Base-by-base conservation (phyloP, 2,797 vertebrate species). In the Benthosema pterotum region DNA sequence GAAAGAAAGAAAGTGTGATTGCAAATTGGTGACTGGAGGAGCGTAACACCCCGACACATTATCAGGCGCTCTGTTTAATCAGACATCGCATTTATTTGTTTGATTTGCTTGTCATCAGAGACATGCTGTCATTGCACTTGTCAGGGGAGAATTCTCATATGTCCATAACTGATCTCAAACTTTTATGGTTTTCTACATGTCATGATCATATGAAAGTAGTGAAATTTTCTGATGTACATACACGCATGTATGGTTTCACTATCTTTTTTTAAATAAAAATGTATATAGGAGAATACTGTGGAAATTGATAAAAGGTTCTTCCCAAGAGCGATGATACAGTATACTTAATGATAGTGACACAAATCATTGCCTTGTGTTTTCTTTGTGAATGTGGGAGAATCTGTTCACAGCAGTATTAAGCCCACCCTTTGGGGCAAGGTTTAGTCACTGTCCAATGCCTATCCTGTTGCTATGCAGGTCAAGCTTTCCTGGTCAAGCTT, bases 41-140 rank as follows among this genome's bases (percentile, higher is more conserved):
- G 82, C 74, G 63, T 56, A 85, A 85, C 68, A 77, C 78, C 66
- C 49, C 83, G 83, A 89, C 84, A 85, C 63, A 53, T 79, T 72
- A 81, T 84, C 83, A 87, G 78, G 78, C 15, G 71, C 74, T 85
- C 59, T 69, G 76, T 82, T 86, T 83, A 84, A 87, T 84, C 63
- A 59, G 65, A 70, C 72, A 63, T 73, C 82, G 82, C 79, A 69
- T 87, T 85, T 72, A 87, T 88, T 84, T 74, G 76, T 86, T 84
- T 88, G 76, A 86, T 83, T 86, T 69, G 72, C 65, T 71, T 71
- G 78, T 83, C 82, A 76, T 65, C 66, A 50, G 76, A 74, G 76
- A 86, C 32, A 28, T 49, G 46, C 72, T 63, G 25, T 38, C 32
- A 38, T 38, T 1, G 8, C 32, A 2, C 8, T 11, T 38, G 32